phyloP scores from a whole-genome alignment of 2,113 vertebrate species.

The Lagopus muta region DNA sequence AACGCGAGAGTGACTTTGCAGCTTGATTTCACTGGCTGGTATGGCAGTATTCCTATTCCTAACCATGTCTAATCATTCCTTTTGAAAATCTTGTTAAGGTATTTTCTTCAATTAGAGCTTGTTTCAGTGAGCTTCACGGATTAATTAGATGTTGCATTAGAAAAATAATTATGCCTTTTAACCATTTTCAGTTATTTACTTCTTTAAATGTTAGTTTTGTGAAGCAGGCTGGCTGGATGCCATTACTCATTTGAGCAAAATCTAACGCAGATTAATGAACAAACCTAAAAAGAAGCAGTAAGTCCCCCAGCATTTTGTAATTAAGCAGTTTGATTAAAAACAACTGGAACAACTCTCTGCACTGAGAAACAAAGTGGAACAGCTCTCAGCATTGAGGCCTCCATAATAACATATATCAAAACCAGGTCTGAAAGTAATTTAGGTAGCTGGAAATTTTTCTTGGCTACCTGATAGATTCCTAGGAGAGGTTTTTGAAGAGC shows the following conservation, averaged over 20 bases:
- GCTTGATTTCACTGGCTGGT: constrained; percentile 18
- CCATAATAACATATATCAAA: not conserved
- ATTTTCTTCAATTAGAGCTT: constrained; percentile 63
- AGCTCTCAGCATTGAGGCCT: not conserved
- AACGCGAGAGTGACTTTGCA: constrained; percentile 49
- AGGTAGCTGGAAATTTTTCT: not conserved
- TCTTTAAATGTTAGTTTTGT: constrained; percentile 62
- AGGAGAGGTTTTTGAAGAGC: not conserved
- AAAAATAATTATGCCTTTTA: constrained; percentile 70
- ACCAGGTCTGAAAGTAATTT: not conserved
- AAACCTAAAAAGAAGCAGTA: constrained; percentile 57
- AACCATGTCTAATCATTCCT: constrained; percentile 34
- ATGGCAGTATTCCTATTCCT: not conserved
- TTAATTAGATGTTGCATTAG: constrained; percentile 71
- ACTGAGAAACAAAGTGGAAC: constrained; percentile 4
- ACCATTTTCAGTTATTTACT: constrained; percentile 70
- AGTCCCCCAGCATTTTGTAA: constrained; percentile 65
- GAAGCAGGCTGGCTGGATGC: constrained; percentile 49
- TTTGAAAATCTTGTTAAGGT: constrained; percentile 67
- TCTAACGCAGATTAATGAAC: constrained; percentile 69
- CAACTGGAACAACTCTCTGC: constrained; percentile 48
- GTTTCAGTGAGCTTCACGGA: constrained; percentile 36
- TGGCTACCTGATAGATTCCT: constrained; percentile 25
- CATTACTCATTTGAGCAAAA: constrained; percentile 54
- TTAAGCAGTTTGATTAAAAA: constrained; percentile 69